Evolutionary conservation across 2,797 vertebrate genomes (phyloP).

Genomic region (Neostethus bicornis): DNA sequence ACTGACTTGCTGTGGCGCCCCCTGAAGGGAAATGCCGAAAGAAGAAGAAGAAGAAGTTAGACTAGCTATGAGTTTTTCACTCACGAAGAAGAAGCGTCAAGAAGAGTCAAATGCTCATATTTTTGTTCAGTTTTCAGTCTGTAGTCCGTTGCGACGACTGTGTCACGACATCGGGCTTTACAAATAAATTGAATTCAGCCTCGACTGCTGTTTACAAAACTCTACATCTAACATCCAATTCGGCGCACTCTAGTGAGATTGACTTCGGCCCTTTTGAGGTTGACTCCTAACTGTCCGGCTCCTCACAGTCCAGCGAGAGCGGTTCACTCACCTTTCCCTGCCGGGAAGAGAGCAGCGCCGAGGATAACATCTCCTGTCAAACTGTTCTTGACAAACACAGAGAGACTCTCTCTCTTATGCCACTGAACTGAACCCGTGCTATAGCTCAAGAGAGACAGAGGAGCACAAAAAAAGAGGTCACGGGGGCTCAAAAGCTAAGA

Average conservation of each 20-base stretch:
- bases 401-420: constrained; percentile 19
- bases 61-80: no score
- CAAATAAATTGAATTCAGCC: no score
- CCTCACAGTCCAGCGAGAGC: constrained; percentile 8
- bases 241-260: constrained; percentile 12
- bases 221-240: constrained; percentile 23
- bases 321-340: constrained; percentile 24
- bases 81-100: no score
- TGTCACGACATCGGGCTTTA: no score
- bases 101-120: no score
- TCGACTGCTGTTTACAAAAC: constrained; percentile 14
- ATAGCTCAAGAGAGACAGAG: constrained; percentile 12
- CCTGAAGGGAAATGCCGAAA: no score
- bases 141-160: no score
- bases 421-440: constrained; percentile 21
- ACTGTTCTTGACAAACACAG: constrained; percentile 53
- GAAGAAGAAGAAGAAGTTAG: no score
- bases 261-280: constrained; percentile 24
- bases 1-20: no score
- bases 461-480: not conserved
- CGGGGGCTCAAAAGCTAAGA: constrained; percentile 1
- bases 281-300: constrained; percentile 28
- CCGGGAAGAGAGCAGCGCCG: constrained; percentile 15
- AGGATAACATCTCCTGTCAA: constrained; percentile 50
- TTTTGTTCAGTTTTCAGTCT: no score